Base-by-base conservation (phyloP, 2,888 invertebrate genomes). In the Scaptodrosophila latifasciaeformis region DNA sequence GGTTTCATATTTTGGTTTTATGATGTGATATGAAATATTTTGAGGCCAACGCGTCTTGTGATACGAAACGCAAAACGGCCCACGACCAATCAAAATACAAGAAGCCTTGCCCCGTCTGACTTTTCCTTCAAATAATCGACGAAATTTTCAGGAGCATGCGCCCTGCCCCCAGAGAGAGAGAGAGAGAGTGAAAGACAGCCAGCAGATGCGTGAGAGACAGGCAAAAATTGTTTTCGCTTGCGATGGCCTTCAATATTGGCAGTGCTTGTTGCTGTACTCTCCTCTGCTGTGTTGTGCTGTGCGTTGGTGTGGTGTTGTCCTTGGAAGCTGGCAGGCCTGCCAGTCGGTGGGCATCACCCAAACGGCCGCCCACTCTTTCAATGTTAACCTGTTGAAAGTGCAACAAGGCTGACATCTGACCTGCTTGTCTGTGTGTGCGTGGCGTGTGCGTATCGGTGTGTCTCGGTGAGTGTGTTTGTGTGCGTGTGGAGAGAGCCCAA, bases 301-400 rank as follows among this genome's bases (percentile, higher is more conserved):
- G n/a, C n/a, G 24, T 12, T 2, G n/a, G 13, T 13, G 24, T 12
- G 24, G 13, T 13, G 13, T 13, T 6, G n/a, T 12, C 2, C 3
- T n/a, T 13, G 39, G 21, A 4, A 15, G 29, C 43, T 12, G 29
- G 13, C 24, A 5, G 2, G 18, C 3, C 13, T 44, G 27, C 12
- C 9, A n/a, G 19, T 43, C 24, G 34, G 15, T 34, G 12, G 34
- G 13, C 34, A 34, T 12, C 15, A 15, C 15, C 34, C 12, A 34
- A 13, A 15, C 34, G 15, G 34, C 34, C 15, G 24, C 21, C 51
- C 49, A 34, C 49, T 42, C 24, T 46, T 54, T 59, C 67, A 66
- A 66, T 74, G 78, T 68, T 65, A 75, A 78, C 72, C 68, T 78
- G 72, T 78, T 78, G 72, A 71, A 65, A 54, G 12, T 75, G 76